These are phyloP conservation scores for Tinamus guttatus DNA, from an alignment of 2,113 vertebrate species.

Conservation along the genomic window DNA sequence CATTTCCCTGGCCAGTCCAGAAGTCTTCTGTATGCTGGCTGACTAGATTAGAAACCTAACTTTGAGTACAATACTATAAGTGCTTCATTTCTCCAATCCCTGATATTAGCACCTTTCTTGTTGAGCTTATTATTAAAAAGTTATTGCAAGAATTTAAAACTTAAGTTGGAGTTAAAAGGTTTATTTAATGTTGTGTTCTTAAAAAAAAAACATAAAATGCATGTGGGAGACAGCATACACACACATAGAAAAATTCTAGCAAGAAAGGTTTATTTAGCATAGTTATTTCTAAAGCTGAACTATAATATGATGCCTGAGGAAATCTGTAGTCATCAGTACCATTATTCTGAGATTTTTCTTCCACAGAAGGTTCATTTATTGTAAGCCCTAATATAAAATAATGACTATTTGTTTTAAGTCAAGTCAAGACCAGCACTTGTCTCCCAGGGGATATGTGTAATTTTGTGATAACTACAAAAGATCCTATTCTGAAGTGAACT, in stretches of 20 bases:
- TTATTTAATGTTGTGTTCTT: not conserved
- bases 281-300: not conserved
- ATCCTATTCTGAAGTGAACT: slow-evolving; percentile 26
- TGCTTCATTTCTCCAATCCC: not conserved
- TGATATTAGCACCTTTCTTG: not conserved
- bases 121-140: not conserved
- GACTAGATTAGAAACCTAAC: not conserved
- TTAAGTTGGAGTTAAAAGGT: not conserved
- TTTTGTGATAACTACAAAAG: slow-evolving; percentile 40
- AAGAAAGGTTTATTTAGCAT: not conserved
- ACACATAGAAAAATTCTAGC: not conserved
- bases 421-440: slow-evolving; percentile 4
- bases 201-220: not conserved
- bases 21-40: not conserved
- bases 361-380: slow-evolving; percentile 28
- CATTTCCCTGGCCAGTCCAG: not conserved
- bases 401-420: slow-evolving; percentile 43
- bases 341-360: slow-evolving; percentile 3
- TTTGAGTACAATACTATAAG: not conserved
- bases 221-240: not conserved
- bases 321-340: not conserved
- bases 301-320: not conserved
- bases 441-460: slow-evolving; percentile 4
- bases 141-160: not conserved
- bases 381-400: slow-evolving; percentile 38